Evolutionary conservation across 2,797 vertebrate species (phyloP).

Genomic region (Neomorphus geoffroyi): DNA sequence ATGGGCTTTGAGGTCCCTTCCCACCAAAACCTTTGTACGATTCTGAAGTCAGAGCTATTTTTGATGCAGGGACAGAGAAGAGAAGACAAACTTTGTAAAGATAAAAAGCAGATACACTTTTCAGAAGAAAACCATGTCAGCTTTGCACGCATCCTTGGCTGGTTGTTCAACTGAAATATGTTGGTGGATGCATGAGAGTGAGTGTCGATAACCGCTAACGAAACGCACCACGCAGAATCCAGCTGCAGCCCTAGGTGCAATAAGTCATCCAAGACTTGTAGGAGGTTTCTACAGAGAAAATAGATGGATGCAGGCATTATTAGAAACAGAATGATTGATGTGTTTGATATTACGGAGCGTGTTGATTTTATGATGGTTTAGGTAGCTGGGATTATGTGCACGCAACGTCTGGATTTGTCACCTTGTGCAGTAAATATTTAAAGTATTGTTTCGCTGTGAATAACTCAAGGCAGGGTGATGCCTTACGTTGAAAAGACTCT

Average conservation of each 20-base stretch:
- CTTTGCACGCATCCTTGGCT: neutral
- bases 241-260: neutral
- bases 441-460: neutral
- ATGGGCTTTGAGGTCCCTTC: too few species aligned
- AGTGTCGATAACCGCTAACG: fast-evolving
- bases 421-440: neutral
- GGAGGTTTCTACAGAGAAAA: neutral
- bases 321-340: neutral
- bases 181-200: fast-evolving
- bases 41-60: neutral
- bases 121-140: neutral
- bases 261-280: neutral
- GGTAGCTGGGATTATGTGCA: neutral
- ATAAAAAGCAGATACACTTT: neutral
- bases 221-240: neutral
- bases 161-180: neutral
- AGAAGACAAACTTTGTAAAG: neutral
- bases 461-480: neutral
- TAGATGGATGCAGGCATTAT: neutral
- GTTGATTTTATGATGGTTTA: neutral
- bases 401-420: neutral
- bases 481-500: neutral
- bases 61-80: fast-evolving
- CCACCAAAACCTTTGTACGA: too few species aligned
- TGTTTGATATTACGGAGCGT: neutral